Evolutionary conservation across 2,113 vertebrate genomes (phyloP), one percentile per base, ranked within the genome.

Genomic region (Vombatus ursinus): DNA sequence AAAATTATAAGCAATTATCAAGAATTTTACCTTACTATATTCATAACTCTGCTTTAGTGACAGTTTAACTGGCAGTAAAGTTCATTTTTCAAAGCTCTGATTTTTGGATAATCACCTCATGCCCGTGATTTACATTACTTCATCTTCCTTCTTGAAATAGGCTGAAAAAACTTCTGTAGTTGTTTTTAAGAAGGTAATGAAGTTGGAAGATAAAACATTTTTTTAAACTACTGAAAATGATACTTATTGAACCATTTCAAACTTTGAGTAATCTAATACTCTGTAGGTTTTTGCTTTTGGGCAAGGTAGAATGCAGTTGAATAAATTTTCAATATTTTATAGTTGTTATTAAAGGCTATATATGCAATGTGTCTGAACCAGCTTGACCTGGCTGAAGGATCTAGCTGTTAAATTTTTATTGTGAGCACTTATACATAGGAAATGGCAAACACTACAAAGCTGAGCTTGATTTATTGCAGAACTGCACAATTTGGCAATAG

Each of bases 1-100:
- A 96, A 97, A 98, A 98, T 98, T 97, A 97, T 97, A 98, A 97
- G 98, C 96, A 98, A 98, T 98, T 98, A 98, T 97, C 96, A 98
- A 98, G 96, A 98, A 91, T 98, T 98, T 98, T 97, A 97, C 95
- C 96, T 95, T 94, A 89, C 95, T 98, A 28, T 96, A 92, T 14
- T 95, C 97, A 90, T 98, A 98, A 98, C 49, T 98, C 97, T 97
- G 94, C 90, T 97, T 98, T 95, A 97, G 96, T 96, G 97, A 97
- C 95, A 97, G 92, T 97, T 98, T 96, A 97, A 96, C 92, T 96
- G 96, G 91, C 96, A 96, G 84, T 95, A 95, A 93, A 93, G 54
- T 93, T 97, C 96, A 89, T 96, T 97, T 98, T 95, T 97, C 96
- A 96, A 95, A 93, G 93, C 37, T 94, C 53, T 97, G 96, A 96